phyloP scores from a whole-genome alignment of 1,140 invertebrate species.

The Holotrichia oblita region DNA sequence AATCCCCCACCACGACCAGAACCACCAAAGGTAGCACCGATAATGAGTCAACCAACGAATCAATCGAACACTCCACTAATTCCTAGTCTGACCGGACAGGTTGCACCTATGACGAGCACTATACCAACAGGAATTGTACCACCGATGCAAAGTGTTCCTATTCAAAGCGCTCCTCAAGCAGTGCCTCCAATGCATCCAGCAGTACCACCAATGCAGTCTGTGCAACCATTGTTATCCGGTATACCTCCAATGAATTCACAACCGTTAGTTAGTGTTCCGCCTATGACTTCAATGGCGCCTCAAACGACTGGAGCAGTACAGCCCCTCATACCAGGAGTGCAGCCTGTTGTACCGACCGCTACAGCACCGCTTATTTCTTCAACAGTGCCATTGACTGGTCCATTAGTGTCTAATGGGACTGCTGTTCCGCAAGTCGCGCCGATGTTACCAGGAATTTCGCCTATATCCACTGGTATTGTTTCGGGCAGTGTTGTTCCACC shows the following conservation, averaged over 20 bases:
- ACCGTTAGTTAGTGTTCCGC: constrained; percentile 49
- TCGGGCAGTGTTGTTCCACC: neutral
- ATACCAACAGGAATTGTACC: constrained; percentile 59
- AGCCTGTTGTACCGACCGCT: neutral
- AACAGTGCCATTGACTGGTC: neutral
- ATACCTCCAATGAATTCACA: constrained; percentile 39
- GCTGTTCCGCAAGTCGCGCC: constrained; percentile 53
- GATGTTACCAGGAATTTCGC: constrained; percentile 34
- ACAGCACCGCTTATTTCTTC: neutral
- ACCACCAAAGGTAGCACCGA: constrained; percentile 59
- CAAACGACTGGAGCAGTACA: constrained; percentile 38
- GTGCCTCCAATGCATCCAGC: constrained; percentile 46
- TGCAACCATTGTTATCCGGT: constrained; percentile 46
- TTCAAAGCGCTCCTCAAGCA: constrained; percentile 47
- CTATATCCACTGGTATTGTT: constrained; percentile 37
- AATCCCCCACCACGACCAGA: constrained; percentile 61
- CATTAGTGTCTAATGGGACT: constrained; percentile 38
- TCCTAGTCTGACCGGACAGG: constrained; percentile 39
- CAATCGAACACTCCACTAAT: constrained; percentile 42
- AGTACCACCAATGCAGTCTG: constrained; percentile 45
- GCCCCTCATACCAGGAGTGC: neutral
- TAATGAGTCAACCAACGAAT: constrained; percentile 45
- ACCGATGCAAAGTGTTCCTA: constrained; percentile 54
- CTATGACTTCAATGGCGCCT: constrained; percentile 53
- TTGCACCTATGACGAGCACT: constrained; percentile 45